phyloP scores from a whole-genome alignment of 2,888 invertebrate species.

The Tipula helvola region DNA sequence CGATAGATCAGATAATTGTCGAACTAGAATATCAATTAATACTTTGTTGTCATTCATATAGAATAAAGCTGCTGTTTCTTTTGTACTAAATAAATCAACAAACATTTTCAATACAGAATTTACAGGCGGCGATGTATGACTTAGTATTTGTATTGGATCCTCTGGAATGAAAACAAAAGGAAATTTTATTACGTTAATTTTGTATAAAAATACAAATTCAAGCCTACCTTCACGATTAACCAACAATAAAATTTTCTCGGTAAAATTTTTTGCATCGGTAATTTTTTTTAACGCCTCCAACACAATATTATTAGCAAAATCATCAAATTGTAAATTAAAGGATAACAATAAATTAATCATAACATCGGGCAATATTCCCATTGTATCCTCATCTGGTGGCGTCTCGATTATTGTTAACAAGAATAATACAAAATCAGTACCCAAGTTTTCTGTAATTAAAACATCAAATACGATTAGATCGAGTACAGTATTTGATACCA shows the following conservation, averaged over 20 bases:
- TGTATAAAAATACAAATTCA: background rate
- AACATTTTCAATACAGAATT: conserved; percentile 84
- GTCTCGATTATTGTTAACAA: conserved; percentile 70
- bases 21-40: conserved; percentile 80
- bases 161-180: conserved; percentile 44
- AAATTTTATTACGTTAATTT: background rate
- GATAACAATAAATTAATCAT: conserved; percentile 74
- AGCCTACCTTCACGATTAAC: conserved; percentile 76
- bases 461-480: conserved; percentile 9
- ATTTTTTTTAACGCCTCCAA: conserved; percentile 55
- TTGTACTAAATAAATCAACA: conserved; percentile 69
- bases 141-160: conserved; percentile 76
- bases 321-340: conserved; percentile 77
- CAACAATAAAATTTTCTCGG: conserved; percentile 76
- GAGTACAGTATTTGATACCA: too few species aligned
- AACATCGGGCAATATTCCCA: conserved; percentile 73
- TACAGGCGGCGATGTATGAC: conserved; percentile 64
- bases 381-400: conserved; percentile 65
- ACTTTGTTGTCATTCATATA: conserved; percentile 94
- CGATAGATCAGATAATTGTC: conserved; percentile 81
- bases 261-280: conserved; percentile 71
- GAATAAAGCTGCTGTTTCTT: conserved; percentile 71
- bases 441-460: conserved; percentile 58
- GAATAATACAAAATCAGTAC: conserved; percentile 66
- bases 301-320: conserved; percentile 53